Evolutionary conservation across 2,888 invertebrate genomes (phyloP), one percentile per base, ranked within the genome.

Genomic region (Hypercompe scribonia): DNA sequence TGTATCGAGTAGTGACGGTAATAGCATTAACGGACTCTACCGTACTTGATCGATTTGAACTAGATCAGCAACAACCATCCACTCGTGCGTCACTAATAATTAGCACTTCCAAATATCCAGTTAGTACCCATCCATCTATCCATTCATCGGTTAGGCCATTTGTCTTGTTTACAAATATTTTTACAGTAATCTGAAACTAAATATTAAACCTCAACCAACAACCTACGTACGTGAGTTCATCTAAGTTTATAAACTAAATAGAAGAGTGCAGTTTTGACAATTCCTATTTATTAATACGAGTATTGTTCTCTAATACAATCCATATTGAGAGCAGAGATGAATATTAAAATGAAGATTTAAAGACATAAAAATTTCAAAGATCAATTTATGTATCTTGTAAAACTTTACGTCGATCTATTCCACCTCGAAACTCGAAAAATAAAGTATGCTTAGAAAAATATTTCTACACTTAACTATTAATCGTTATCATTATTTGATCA

Each of bases 41-140:
- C 73, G 78, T 78, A 78, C 78, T 75, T 77, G 81, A 84, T 79
- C 77, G 83, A 75, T 79, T 77, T 78, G 77, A 74, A 81, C 83
- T 80, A 79, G 79, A 83, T 77, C 74, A 71, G 21, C 42, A 76
- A 78, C 77, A 81, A 74, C 75, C 75, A 77, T 74, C 75, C 74
- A 68, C 76, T 78, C 81, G 79, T 76, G 84, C 84, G 81, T 78
- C 73, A 78, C 81, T 72, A 80, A 76, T 75, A 82, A 84, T 86
- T 81, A 82, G 78, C 68, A 70, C 73, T 31, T 68, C 68, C 73
- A 75, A 84, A 77, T 77, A 65, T 73, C 24, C 36, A n/a, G 34
- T 15, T 31, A 24, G 64, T 24, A 31, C 31, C 21, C 8, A 24
- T 50, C 15, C 50, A 50, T 50, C 46, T 24, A 10, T 24, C 50